A percentile compares a stretch with the other conserved stretches of the same genome.
These are phyloP conservation scores for Acrocyrtus sp. DNA, from an alignment of 2,888 invertebrate genomes.

Conservation along the genomic window DNA sequence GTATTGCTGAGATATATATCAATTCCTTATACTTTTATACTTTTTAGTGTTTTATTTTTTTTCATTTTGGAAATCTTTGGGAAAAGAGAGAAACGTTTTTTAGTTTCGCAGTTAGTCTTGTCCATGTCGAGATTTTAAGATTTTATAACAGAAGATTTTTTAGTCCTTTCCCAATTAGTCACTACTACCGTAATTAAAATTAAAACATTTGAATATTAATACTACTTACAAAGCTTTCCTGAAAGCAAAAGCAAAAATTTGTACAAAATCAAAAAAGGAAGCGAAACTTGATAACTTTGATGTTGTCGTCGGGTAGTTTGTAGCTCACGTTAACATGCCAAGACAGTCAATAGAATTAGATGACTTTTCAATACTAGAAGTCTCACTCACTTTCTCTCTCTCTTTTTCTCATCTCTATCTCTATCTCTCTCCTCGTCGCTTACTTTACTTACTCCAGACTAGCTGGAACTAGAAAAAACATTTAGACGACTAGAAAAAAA, in stretches of 20 bases:
- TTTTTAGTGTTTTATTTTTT: constrained; percentile 9
- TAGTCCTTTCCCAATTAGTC: too few species aligned
- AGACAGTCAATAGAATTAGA: too few species aligned
- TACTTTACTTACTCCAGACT: too few species aligned
- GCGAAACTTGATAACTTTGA: too few species aligned
- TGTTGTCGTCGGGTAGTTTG: constrained; percentile 31
- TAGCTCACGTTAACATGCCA: constrained; percentile 22
- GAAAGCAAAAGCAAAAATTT: constrained; percentile 10
- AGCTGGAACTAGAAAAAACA: too few species aligned
- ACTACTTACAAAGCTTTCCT: background rate
- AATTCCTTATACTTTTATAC: constrained; percentile 11
- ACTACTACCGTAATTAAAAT: constrained; percentile 13
- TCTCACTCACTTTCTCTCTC: too few species aligned
- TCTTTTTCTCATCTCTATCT: constrained; percentile 2
- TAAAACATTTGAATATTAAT: background rate
- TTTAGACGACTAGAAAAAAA: too few species aligned
- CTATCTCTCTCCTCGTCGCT: constrained; percentile 16
- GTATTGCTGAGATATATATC: constrained; percentile 42
- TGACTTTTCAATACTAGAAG: too few species aligned
- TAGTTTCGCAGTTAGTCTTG: background rate
- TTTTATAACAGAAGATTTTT: too few species aligned
- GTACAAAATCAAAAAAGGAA: constrained; percentile 25
- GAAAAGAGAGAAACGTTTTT: too few species aligned
- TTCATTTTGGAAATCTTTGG: constrained; percentile 2
- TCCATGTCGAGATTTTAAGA: too few species aligned